Percentiles rank a stretch among this genome's conserved stretches.
phyloP scores from a whole-genome alignment of 2,113 vertebrate genomes.

The Herpetotheres cachinnans region DNA sequence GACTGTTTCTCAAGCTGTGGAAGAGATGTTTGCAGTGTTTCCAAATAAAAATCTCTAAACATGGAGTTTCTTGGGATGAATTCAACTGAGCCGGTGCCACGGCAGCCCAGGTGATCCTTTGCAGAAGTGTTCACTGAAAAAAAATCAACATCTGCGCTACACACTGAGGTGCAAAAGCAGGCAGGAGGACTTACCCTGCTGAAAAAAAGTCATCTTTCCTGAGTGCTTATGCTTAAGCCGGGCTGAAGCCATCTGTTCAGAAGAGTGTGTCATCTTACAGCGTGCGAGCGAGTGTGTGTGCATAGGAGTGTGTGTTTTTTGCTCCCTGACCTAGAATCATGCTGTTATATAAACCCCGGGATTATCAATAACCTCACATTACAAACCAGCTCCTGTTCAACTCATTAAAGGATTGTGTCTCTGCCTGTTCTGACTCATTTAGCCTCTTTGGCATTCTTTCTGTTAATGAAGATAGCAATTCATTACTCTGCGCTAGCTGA shows the following conservation, averaged over 20 bases:
- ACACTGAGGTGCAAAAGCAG: not conserved
- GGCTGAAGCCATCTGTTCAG: not conserved
- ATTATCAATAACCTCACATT: slow-evolving; percentile 68
- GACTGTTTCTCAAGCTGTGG: not conserved
- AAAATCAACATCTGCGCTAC: not conserved
- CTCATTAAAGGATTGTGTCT: slow-evolving; percentile 63
- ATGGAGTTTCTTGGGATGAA: not conserved
- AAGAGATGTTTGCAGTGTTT: not conserved
- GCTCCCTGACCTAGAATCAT: slow-evolving; percentile 67
- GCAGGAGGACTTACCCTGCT: not conserved
- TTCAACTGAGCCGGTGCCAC: accelerated
- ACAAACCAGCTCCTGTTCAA: slow-evolving; percentile 62
- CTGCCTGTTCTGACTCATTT: slow-evolving; percentile 64
- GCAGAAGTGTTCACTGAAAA: not conserved
- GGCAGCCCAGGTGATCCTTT: not conserved
- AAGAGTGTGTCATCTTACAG: not conserved
- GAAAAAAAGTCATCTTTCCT: not conserved
- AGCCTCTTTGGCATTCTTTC: slow-evolving; percentile 34
- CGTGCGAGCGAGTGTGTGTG: not conserved
- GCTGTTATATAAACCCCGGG: slow-evolving; percentile 60
- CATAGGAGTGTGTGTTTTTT: not conserved
- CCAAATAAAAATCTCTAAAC: not conserved
- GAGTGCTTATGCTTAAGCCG: not conserved
- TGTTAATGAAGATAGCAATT: slow-evolving; percentile 55
- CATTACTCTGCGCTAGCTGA: slow-evolving; percentile 16